Percentiles rank a stretch among this genome's conserved stretches.
Conservation (phyloP, 2,113 vertebrate genomes). For the Tretioscincus oriximinensis region DNA sequence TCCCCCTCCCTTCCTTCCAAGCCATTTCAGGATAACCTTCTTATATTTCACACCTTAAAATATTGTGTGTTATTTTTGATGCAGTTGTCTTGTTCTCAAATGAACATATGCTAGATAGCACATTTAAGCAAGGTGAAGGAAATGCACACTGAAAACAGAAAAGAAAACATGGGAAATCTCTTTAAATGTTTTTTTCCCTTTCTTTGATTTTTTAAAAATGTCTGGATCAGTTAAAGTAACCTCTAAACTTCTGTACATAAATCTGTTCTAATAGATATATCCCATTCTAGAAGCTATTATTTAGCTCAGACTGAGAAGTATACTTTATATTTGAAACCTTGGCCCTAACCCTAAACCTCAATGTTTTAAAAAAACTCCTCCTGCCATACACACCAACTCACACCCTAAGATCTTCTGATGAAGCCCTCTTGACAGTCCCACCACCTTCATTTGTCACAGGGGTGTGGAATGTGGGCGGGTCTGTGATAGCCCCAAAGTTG, state of each 20-base stretch:
- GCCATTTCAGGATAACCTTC: neutral
- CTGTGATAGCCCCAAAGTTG: no score
- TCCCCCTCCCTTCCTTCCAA: neutral
- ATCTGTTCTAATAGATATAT: neutral
- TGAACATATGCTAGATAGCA: neutral
- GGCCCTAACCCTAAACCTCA: no score
- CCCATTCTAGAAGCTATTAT: neutral
- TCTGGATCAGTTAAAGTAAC: neutral
- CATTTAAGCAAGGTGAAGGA: neutral
- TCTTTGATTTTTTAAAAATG: neutral
- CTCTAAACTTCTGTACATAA: neutral
- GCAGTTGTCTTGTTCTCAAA: neutral
- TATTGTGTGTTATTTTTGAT: neutral
- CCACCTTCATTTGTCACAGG: no score
- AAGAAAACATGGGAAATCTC: slow-evolving; percentile 8
- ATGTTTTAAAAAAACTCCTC: no score
- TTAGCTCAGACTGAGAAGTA: neutral
- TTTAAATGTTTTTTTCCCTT: neutral
- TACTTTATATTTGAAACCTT: neutral
- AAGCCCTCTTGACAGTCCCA: no score
- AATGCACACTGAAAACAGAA: neutral
- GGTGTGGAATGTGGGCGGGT: no score
- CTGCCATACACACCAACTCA: no score
- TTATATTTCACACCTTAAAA: neutral
- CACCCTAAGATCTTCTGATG: no score